Percentiles rank a stretch among this genome's conserved stretches.
Conservation (phyloP, 2,113 vertebrate species). For the Solea senegalensis region DNA sequence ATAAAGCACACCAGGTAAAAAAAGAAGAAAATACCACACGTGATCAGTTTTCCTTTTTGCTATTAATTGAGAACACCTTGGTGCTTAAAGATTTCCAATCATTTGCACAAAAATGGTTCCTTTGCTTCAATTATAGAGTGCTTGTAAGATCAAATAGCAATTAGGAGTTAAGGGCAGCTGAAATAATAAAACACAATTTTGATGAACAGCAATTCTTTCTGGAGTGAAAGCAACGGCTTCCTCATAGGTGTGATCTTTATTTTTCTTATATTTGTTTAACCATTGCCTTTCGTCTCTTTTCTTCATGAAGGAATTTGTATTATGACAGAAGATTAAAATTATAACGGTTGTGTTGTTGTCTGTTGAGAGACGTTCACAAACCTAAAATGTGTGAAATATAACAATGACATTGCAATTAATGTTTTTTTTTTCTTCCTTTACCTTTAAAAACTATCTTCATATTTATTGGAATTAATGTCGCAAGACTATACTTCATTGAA, state of each 20-base stretch:
- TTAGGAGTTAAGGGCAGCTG: slow-evolving; percentile 51
- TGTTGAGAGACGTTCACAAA: slow-evolving; percentile 55
- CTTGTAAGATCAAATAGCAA: slow-evolving; percentile 55
- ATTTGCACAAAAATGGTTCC: slow-evolving; percentile 31
- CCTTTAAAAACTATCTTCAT: slow-evolving; percentile 52
- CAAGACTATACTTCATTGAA: slow-evolving; percentile 56
- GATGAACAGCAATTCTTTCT: slow-evolving; percentile 13
- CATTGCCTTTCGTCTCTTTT: slow-evolving; percentile 33
- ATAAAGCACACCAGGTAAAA: background rate
- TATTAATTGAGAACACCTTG: background rate
- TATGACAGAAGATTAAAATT: slow-evolving; percentile 65
- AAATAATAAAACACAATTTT: slow-evolving; percentile 26
- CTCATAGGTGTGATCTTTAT: slow-evolving; percentile 18
- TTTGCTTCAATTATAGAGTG: slow-evolving; percentile 54
- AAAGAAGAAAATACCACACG: background rate
- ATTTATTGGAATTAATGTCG: slow-evolving; percentile 67
- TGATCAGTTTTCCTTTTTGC: background rate
- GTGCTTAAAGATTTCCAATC: slow-evolving; percentile 8
- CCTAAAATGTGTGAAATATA: slow-evolving; percentile 45
- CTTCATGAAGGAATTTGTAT: slow-evolving; percentile 57
- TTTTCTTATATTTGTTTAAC: slow-evolving; percentile 50
- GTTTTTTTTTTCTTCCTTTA: slow-evolving; percentile 2
- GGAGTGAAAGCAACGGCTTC: slow-evolving; percentile 28
- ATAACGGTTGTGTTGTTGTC: slow-evolving; percentile 58
- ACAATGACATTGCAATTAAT: slow-evolving; percentile 42